Percentiles rank a stretch among this genome's conserved stretches.
phyloP scores from a whole-genome alignment of 2,888 invertebrate genomes.

The Ormyrus pomaceus region DNA sequence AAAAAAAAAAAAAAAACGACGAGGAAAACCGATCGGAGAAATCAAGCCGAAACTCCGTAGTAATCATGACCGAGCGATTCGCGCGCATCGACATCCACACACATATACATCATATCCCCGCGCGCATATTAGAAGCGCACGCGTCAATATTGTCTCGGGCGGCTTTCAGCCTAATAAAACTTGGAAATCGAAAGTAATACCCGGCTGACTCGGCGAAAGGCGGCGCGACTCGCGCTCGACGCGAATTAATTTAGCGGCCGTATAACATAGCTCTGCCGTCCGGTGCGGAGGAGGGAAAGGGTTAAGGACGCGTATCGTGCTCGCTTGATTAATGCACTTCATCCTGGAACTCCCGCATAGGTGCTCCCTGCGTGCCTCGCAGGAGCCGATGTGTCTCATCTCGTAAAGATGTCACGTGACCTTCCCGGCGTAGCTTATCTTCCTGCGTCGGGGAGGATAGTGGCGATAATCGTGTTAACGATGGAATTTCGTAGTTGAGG shows the following conservation, averaged over 20 bases:
- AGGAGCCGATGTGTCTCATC: slow-evolving; percentile 18
- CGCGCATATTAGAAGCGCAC: neutral
- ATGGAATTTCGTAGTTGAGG: too few relatives aligned
- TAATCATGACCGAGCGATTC: slow-evolving; percentile 53
- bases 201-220: neutral
- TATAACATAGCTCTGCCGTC: neutral
- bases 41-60: slow-evolving; percentile 27
- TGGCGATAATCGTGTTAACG: too few relatives aligned
- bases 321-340: slow-evolving; percentile 69
- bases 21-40: slow-evolving; percentile 20
- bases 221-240: neutral
- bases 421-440: neutral
- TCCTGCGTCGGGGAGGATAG: too few relatives aligned
- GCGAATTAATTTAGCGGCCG: slow-evolving; percentile 45
- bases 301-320: slow-evolving; percentile 67
- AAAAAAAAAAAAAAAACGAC: slow-evolving; percentile 8
- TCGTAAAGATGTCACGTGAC: slow-evolving; percentile 2
- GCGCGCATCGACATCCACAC: neutral
- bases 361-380: neutral
- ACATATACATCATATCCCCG: neutral
- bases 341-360: slow-evolving; percentile 45
- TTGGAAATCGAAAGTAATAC: slow-evolving; percentile 24
- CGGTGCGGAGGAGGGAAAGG: slow-evolving; percentile 60
- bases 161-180: slow-evolving; percentile 42
- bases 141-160: slow-evolving; percentile 50